phyloP scores from a whole-genome alignment of 2,888 invertebrate genomes.

The Hetaerina titia region DNA sequence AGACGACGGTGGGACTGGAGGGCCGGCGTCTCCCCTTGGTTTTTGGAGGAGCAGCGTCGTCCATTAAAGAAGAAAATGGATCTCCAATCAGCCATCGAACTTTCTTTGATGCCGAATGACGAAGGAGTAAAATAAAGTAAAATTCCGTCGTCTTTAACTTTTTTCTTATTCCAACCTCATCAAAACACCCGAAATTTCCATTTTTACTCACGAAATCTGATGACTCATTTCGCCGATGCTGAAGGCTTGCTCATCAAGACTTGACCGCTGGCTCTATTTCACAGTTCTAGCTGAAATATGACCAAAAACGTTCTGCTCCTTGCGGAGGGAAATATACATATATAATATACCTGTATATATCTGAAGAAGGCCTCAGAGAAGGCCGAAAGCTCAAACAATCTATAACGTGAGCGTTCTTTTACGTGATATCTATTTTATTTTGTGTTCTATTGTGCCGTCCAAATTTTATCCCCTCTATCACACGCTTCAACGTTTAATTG shows the following conservation, averaged over 20 bases:
- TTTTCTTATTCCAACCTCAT: neutral
- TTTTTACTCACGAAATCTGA: neutral
- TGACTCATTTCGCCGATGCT: neutral
- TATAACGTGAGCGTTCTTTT: too few species aligned
- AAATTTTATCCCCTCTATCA: too few species aligned
- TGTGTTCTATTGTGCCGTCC: too few species aligned
- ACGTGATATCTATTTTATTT: too few species aligned
- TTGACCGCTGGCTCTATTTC: neutral
- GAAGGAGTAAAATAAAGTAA: neutral
- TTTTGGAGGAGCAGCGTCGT: neutral
- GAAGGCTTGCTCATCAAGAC: neutral
- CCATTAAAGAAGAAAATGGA: constrained; percentile 8
- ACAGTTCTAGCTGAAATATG: neutral
- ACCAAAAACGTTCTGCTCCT: neutral
- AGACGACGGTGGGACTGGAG: neutral
- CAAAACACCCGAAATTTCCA: constrained; percentile 11
- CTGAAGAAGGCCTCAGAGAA: too few species aligned
- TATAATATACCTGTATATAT: too few species aligned
- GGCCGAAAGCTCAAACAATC: too few species aligned
- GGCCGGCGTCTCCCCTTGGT: neutral
- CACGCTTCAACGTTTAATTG: too few species aligned
- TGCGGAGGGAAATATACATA: neutral
- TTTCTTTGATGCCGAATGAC: constrained; percentile 13
- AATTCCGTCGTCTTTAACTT: neutral
- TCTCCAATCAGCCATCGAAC: constrained; percentile 32